phyloP scores from a whole-genome alignment of 2,888 invertebrate species.

The Tenodera sinensis region DNA sequence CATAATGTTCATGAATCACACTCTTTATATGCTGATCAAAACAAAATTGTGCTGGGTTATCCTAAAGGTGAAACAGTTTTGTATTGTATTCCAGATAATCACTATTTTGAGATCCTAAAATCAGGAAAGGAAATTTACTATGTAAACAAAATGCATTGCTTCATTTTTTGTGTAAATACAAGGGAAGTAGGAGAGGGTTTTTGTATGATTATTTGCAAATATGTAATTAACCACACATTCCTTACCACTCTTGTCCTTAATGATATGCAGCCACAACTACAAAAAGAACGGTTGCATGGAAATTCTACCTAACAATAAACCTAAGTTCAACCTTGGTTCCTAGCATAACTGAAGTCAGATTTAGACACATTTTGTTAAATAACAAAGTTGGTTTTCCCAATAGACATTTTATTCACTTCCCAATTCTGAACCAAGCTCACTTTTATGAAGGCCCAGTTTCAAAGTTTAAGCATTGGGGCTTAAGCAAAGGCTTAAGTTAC shows the following conservation, averaged over 20 bases:
- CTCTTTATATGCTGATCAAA: not conserved
- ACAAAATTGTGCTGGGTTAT: not conserved
- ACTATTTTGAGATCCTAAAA: not conserved
- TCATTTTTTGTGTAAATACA: constrained; percentile 5
- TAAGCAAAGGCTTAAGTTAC: no score
- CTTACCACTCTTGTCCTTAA: not conserved
- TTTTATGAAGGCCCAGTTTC: no score
- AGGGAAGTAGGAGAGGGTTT: not conserved
- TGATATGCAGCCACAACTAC: no score
- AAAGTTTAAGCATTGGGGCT: no score
- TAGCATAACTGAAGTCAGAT: no score
- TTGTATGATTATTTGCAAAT: not conserved
- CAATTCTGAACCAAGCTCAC: no score
- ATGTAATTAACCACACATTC: not conserved
- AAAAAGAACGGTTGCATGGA: no score
- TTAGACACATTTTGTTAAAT: no score
- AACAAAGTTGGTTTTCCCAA: no score
- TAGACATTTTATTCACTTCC: no score
- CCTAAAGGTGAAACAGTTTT: not conserved
- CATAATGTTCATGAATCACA: not conserved
- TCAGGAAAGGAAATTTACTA: not conserved
- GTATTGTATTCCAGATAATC: not conserved
- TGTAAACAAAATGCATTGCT: not conserved
- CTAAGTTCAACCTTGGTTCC: no score
- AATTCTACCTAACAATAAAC: no score